Percentiles rank a stretch among this genome's conserved stretches.
Conservation (phyloP, 2,797 vertebrate genomes). For the Glossophaga mutica region DNA sequence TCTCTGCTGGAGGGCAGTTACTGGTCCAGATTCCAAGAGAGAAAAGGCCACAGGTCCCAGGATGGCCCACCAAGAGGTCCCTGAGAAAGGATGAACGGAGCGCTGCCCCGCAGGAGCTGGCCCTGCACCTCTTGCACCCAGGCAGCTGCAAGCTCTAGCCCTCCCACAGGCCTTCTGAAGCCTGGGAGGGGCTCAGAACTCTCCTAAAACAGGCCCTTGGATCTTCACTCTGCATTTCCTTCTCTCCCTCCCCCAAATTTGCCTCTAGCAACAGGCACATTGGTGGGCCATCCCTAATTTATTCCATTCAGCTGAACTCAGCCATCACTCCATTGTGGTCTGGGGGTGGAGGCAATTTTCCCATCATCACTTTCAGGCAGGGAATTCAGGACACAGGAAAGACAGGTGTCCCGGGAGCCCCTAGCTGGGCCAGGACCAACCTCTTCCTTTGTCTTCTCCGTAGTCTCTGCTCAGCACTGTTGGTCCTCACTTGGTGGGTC, state of each 20-base stretch:
- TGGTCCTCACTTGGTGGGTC: neutral
- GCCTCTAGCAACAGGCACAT: neutral
- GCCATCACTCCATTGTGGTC: neutral
- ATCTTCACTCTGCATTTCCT: neutral
- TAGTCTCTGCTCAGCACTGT: neutral
- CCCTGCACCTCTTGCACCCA: neutral
- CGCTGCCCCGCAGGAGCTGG: neutral
- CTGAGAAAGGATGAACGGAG: neutral
- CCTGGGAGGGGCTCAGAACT: neutral
- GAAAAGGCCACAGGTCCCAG: neutral
- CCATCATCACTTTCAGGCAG: neutral
- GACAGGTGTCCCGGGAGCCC: neutral
- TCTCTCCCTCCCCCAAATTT: neutral
- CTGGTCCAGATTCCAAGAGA: neutral
- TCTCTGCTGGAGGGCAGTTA: neutral
- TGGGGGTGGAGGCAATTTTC: neutral
- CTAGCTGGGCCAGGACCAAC: neutral
- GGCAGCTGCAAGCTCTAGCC: neutral
- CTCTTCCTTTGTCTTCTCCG: neutral
- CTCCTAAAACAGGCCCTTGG: neutral
- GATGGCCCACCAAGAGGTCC: neutral
- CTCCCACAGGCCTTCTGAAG: fast-evolving
- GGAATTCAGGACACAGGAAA: neutral
- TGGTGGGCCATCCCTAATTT: neutral
- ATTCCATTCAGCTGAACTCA: neutral